These are phyloP conservation scores for Psittacula cyanocephala DNA, from an alignment of 2,113 vertebrate species.

Conservation along the genomic window DNA sequence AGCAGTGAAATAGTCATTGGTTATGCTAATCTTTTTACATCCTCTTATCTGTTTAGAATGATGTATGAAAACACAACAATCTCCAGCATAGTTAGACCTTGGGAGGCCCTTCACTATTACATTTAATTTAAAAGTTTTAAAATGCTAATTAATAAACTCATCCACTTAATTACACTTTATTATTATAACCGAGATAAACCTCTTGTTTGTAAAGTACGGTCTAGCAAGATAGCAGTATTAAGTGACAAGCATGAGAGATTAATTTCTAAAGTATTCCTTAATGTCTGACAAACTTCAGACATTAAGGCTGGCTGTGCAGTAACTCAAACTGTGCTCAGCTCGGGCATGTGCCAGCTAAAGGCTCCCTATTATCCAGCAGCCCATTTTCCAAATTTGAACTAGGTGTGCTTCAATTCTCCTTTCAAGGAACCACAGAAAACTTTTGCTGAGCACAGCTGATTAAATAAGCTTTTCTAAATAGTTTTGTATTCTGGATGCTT, in stretches of 20 bases:
- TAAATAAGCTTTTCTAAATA: neutral
- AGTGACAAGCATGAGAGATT: conserved; percentile 22
- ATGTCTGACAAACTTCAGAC: neutral
- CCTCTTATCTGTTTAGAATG: neutral
- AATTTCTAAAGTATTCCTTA: conserved; percentile 13
- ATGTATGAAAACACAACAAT: conserved; percentile 9
- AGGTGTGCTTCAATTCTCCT: neutral
- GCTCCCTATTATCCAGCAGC: neutral
- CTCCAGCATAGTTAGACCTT: neutral
- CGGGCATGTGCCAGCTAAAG: neutral
- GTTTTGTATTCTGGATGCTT: neutral
- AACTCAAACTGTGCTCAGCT: neutral
- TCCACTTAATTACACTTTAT: conserved; percentile 23
- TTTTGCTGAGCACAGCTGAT: neutral
- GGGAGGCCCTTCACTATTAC: neutral
- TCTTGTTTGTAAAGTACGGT: conserved; percentile 40
- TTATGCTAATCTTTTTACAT: neutral
- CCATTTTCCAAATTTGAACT: neutral
- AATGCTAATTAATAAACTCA: conserved; percentile 42
- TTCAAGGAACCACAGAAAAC: neutral
- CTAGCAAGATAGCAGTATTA: conserved; percentile 18
- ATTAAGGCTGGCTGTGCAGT: neutral
- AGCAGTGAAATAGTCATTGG: neutral
- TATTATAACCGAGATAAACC: conserved; percentile 11
- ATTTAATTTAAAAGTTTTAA: conserved; percentile 29